These are phyloP conservation scores for Anodontia alba DNA, from an alignment of 2,888 invertebrate species.

Conservation along the genomic window DNA sequence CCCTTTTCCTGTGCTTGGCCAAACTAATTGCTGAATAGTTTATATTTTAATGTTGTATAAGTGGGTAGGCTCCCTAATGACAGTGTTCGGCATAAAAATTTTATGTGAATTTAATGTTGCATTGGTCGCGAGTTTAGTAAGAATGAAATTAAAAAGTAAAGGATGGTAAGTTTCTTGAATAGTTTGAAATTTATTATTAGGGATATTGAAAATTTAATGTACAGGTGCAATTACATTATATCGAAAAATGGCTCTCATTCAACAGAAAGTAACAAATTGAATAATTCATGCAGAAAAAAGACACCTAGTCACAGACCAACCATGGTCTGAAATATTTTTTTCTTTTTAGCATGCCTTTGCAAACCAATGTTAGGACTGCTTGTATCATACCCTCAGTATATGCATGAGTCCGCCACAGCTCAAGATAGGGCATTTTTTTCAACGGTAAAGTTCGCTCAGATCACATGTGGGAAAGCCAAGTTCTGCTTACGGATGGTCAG, in stretches of 20 bases:
- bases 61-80: conserved; percentile 3
- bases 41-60: not conserved
- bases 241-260: not conserved
- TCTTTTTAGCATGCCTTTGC: too few relatives aligned
- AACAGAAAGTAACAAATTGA: conserved; percentile 8
- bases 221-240: conserved; percentile 9
- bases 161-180: conserved; percentile 11
- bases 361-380: too few relatives aligned
- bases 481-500: too few relatives aligned
- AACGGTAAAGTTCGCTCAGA: too few relatives aligned
- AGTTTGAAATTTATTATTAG: conserved; percentile 12
- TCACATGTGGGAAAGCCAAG: too few relatives aligned
- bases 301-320: not conserved
- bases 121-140: not conserved
- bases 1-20: too few relatives aligned
- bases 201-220: conserved; percentile 15
- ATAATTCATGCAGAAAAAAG: not conserved
- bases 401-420: too few relatives aligned
- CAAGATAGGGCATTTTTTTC: too few relatives aligned
- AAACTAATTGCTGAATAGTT: not conserved
- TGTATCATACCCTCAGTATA: too few relatives aligned
- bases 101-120: conserved; percentile 18
- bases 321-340: not conserved
- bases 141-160: conserved; percentile 8
- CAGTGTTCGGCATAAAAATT: not conserved